Evolutionary conservation across 2,888 invertebrate genomes (phyloP), one percentile per base, ranked within the genome.

Genomic region (Neuroscelio doddi): DNA sequence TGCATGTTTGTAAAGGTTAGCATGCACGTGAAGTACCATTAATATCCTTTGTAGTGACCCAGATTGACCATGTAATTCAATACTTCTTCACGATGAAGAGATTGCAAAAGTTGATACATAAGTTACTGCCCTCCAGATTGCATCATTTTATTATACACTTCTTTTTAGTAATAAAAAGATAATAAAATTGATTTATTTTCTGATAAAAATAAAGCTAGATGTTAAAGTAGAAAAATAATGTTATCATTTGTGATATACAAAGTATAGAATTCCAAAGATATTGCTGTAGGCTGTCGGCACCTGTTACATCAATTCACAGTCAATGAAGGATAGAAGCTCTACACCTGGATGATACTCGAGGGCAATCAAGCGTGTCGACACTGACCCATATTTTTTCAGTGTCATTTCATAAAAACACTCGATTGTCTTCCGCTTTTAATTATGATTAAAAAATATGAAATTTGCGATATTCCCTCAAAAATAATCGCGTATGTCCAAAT

Each of bases 331-430:
- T 53, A 38, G 47, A 44, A 64, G 46, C n/a, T n/a, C n/a, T n/a
- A n/a, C 64, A 59, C 41, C 50, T 55, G 58, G 58, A 59, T 64
- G 64, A 59, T 58, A 55, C 58, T 59, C 64, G 34, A 61, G 50
- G 62, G 57, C 73, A 74, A 50, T 70, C 64, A 56, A 75, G 70
- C 76, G 69, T 59, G 69, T 72, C 73, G 74, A 73, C 77, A 76
- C 71, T 77, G 76, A 77, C 75, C 75, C 64, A 71, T 68, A 75
- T 58, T 64, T 52, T 64, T 53, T 53, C 56, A 57, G 44, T 66
- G 58, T 45, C 58, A 55, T 68, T 51, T 53, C 30, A 49, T 53
- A 53, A 64, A 72, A 62, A 64, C 36, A 34, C 56, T 44, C 52
- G 53, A 68, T 67, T 62, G 63, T 65, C 70, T 58, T 64, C 64